Evolutionary conservation across 2,797 vertebrate species (phyloP).

Genomic region (Rhinichthys osculus): DNA sequence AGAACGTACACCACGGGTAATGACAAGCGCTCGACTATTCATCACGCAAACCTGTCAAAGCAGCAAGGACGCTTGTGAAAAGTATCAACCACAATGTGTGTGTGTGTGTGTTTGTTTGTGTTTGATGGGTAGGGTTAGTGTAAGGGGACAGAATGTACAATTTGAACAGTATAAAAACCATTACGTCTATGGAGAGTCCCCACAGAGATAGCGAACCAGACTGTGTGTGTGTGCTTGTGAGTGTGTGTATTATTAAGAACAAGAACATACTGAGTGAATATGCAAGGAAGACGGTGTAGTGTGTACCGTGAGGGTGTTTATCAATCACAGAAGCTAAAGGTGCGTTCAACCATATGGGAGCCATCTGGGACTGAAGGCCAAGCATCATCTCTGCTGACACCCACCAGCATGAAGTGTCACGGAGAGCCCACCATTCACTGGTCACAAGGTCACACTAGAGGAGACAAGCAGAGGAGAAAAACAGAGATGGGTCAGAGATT

Average conservation of each 20-base stretch:
- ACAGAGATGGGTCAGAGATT: neutral
- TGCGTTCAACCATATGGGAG: conserved; percentile 35
- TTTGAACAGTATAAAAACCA: too few species aligned
- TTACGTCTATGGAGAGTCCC: too few species aligned
- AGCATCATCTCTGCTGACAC: conserved; percentile 29
- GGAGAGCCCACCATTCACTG: conserved; percentile 11
- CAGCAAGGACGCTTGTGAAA: conserved; percentile 40
- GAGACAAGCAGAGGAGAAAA: neutral
- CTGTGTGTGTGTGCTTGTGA: neutral
- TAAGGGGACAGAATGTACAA: too few species aligned
- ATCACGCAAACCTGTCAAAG: conserved; percentile 43
- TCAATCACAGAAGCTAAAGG: conserved; percentile 42
- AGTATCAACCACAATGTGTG: conserved; percentile 17
- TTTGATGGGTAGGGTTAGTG: neutral
- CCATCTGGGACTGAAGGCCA: conserved; percentile 52
- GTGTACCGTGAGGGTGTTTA: conserved; percentile 22
- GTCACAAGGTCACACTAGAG: conserved; percentile 42
- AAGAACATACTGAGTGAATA: conserved; percentile 8
- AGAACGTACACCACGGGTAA: conserved; percentile 38
- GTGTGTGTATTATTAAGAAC: conserved; percentile 11
- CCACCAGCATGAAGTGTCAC: conserved; percentile 23
- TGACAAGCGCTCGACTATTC: conserved; percentile 33
- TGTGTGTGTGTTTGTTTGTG: conserved; percentile 1
- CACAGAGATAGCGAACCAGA: too few species aligned
- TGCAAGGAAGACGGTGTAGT: conserved; percentile 7